These are phyloP conservation scores for Napeogenes sylphis DNA, from an alignment of 2,888 invertebrate genomes.

Conservation along the genomic window DNA sequence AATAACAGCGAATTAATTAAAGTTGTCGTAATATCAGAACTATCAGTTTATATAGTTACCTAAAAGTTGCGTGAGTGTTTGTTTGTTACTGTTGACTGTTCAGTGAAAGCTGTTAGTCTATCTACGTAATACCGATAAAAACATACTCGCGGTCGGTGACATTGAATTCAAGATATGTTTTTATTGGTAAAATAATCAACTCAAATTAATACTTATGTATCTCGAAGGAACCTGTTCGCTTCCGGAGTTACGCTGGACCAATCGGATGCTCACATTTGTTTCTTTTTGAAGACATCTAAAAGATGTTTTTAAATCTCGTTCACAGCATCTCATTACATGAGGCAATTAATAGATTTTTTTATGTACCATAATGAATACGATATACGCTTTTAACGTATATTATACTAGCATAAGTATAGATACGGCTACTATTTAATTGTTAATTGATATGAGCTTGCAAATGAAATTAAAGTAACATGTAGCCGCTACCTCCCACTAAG, in stretches of 20 bases:
- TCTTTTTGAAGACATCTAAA: conserved; percentile 44
- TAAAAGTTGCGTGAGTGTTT: conserved; percentile 66
- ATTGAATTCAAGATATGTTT: conserved; percentile 46
- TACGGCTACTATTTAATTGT: conserved; percentile 19
- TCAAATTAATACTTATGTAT: conserved; percentile 64
- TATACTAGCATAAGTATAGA: conserved; percentile 22
- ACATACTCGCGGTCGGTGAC: conserved; percentile 42
- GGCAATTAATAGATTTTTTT: conserved; percentile 29
- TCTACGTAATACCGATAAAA: conserved; percentile 48
- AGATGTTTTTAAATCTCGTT: conserved; percentile 39
- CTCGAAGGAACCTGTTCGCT: conserved; percentile 67
- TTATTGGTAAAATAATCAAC: conserved; percentile 65
- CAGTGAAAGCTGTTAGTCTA: conserved; percentile 60
- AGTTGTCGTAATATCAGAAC: conserved; percentile 38
- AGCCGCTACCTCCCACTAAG: conserved; percentile 15
- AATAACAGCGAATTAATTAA: conserved; percentile 21
- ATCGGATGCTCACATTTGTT: conserved; percentile 52
- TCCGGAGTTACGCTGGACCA: conserved; percentile 72
- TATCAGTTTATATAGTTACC: conserved; percentile 53
- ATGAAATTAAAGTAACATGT: conserved; percentile 18
- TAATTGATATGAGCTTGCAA: conserved; percentile 21
- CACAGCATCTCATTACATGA: conserved; percentile 28
- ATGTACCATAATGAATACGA: conserved; percentile 23
- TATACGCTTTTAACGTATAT: conserved; percentile 21
- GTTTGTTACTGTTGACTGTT: conserved; percentile 48